These are phyloP conservation scores for Orthonyx spaldingii DNA, from an alignment of 2,113 vertebrate genomes.

Conservation along the genomic window DNA sequence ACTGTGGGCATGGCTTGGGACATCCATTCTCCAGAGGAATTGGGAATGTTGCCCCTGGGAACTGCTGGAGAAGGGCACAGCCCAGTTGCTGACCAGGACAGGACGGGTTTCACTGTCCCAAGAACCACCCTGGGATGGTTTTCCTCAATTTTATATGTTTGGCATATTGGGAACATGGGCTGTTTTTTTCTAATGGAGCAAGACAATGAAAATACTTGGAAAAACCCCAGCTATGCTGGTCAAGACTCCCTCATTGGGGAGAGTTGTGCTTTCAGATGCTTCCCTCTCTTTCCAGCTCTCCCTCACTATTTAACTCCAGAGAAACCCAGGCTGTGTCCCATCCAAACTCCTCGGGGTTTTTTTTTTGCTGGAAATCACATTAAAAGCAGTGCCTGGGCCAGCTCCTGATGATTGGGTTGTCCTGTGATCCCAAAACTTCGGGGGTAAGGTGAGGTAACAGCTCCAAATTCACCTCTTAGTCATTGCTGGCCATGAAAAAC, in stretches of 20 bases:
- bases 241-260: background rate
- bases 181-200: background rate
- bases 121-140: background rate
- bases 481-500: slow-evolving; percentile 10
- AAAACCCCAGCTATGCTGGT: background rate
- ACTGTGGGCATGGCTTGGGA: background rate
- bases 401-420: background rate
- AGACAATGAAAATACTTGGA: slow-evolving; percentile 25
- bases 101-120: background rate
- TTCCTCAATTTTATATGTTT: background rate
- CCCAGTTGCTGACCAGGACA: background rate
- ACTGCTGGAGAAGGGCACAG: background rate
- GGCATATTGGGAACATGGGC: background rate
- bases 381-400: background rate
- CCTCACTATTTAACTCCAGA: background rate
- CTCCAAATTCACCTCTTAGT: background rate
- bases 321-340: background rate
- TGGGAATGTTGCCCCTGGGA: background rate
- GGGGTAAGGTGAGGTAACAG: slow-evolving; percentile 61
- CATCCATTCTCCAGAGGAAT: background rate
- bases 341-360: background rate
- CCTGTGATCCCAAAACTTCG: background rate
- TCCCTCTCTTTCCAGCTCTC: background rate
- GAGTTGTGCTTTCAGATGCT: background rate
- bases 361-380: slow-evolving; percentile 1